Evolutionary conservation across 23 tunicate genomes (phyloP).

Genomic region (Ciona savignyi): DNA sequence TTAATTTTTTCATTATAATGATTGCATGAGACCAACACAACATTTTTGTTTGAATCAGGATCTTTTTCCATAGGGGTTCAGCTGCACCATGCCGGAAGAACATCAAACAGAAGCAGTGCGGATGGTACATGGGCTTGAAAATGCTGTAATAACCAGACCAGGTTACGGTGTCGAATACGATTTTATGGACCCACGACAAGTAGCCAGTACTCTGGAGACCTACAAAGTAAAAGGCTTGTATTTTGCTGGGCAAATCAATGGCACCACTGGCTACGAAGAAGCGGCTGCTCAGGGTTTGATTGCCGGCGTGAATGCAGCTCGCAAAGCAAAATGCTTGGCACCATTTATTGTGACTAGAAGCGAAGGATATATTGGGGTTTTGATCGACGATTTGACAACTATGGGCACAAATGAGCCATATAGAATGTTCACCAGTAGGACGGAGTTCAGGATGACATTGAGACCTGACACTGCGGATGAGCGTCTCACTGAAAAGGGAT

Average conservation of each 20-base stretch:
- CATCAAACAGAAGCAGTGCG: conserved; percentile 59
- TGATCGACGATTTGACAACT: conserved; percentile 82
- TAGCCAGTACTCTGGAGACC: conserved; percentile 68
- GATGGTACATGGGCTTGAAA: conserved; percentile 54
- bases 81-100: conserved; percentile 92
- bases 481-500: conserved; percentile 62
- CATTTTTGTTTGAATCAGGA: background rate
- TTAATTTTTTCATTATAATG: no score
- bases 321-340: conserved; percentile 23
- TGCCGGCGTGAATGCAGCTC: conserved; percentile 88
- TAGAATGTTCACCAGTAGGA: conserved; percentile 87
- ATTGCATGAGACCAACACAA: no score
- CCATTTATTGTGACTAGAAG: conserved; percentile 45
- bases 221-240: conserved; percentile 50
- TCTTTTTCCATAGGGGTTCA: conserved; percentile 52
- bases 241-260: conserved; percentile 95
- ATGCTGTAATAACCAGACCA: conserved; percentile 44
- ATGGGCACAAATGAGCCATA: conserved; percentile 92
- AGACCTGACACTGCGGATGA: conserved; percentile 92
- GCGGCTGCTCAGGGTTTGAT: conserved; percentile 94
- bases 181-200: conserved; percentile 90
- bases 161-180: conserved; percentile 97
- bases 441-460: conserved; percentile 76
- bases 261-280: conserved; percentile 97
- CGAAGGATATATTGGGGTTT: conserved; percentile 93